Evolutionary conservation across 1,140 invertebrate genomes (phyloP), one percentile per base, ranked within the genome.

Genomic region (Anthonomus grandis): DNA sequence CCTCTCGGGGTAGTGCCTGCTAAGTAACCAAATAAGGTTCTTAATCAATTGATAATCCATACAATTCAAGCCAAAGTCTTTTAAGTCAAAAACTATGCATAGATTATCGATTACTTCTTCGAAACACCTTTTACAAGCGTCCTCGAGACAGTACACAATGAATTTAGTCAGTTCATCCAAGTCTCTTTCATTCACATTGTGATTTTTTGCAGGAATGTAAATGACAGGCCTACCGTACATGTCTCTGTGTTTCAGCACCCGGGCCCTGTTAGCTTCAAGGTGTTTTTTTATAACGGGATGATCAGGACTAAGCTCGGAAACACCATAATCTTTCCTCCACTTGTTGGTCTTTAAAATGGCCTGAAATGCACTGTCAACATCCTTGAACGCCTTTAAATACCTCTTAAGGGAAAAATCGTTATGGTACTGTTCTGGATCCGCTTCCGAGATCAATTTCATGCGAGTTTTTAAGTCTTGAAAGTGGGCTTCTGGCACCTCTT

Each of bases 31-130:
- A 38, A 89, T 88, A 15, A 89, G 70, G 65, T 87, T 87, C 69
- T 88, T 87, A 1, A 88, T 78, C 48, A 88, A 76, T 69, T 86
- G 85, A 69, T 88, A 87, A 64, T 89, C 86, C 86, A 88, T 87
- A 66, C 84, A 86, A 15, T 76, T 80, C 23, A 87, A 71, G 31
- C 83, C 85, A 67, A 89, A 88, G 52, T 83, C 83, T 47, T 82
- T 81, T 47, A 89, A 66, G 66, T 89, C 86, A 74, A 89, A 88
- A 19, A 89, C 81, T 64, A 88, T 87, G 65, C 86, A 88, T 2
- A 89, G 67, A 65, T 86, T 87, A 70, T 89, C 86, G n/a, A 86
- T 78, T 2, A 89, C 84, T 72, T 87, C 85, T 68, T 88, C 86
- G 72, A 87, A 86, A 75, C 85, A 87, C 70, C 79, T 84, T 65